Evolutionary conservation across 2,888 invertebrate species (phyloP), one percentile per base, ranked within the genome.

Genomic region (Polyploca ridens): DNA sequence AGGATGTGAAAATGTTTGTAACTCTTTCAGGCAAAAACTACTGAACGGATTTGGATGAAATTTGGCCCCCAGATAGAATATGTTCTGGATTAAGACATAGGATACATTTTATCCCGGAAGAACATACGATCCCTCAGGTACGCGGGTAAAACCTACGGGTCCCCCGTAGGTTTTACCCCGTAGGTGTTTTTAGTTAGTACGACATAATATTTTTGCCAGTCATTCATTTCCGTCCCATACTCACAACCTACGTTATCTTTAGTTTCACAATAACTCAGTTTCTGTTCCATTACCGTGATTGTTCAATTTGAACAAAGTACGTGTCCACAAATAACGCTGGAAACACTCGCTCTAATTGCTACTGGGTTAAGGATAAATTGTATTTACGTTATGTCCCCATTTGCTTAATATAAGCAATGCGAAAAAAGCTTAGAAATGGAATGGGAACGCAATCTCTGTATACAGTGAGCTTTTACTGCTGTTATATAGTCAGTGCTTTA

Each of bases 241-340:
- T 27, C 5, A 49, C 2, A 16, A 49, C 16, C 16, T 16, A 38
- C 41, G 38, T 33, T 49, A 7, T 38, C 2, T 38, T 38, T 38
- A 38, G 35, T 33, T 66, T 6, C 14, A 60, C 62, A 69, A 72
- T 69, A 62, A 78, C 76, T 74, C 75, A 73, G 79, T 84, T 75
- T 78, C 70, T 64, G 63, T 70, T 74, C 75, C 76, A 77, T 83
- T 81, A 78, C 68, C 64, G 64, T 65, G 75, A 83, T 77, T 78
- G 72, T 78, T 66, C 68, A 70, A 69, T 74, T 67, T 66, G 60
- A 67, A 67, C 66, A 44, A 70, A 64, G 69, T 66, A 68, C 49
- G 60, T 60, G 41, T 61, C 19, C 14, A 38, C n/a, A 38, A 41
- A 65, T 62, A 64, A 69, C 59, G 70, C 67, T 70, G 67, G 70